Base-by-base conservation (phyloP, 2,113 vertebrate species). In the Sander lucioperca region DNA sequence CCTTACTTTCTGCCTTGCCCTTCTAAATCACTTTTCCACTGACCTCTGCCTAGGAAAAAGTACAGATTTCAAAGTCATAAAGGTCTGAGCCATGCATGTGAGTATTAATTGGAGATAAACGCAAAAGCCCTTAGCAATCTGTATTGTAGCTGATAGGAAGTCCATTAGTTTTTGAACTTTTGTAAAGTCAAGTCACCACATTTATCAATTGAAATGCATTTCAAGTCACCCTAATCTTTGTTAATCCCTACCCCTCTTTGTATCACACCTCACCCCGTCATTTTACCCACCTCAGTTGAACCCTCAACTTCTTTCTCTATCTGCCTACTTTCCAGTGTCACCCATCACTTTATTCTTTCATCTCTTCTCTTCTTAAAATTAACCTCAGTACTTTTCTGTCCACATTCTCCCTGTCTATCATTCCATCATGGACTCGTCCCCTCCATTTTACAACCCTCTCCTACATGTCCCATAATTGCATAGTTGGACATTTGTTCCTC, bases 41-140 rank as follows among this genome's bases (percentile, higher is more conserved):
- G 76, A 80, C 69, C 62, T 85, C 61, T 25, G 54, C 21, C 11
- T 18, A 76, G 30, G 77, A 86, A 69, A 30, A 80, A 73, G 48
- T 45, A 66, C 67, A 70, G 9, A 70, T 62, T 30, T 74, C 23
- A 70, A 56, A 61, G 67, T 57, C 62, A 65, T 8, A 23, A 58
- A 53, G 43, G 47, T 23, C 57, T 45, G 63, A 39, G 39, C 30
- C 51, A 48, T 48, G 56, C 50, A 39, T 54, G 63, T 30, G 57
- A 43, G 39, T 25, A 39, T 77, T 86, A 86, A 84, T 51, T 68
- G 21, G 14, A 72, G 30, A 79, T 74, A 70, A 83, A 82, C 5
- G 27, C 11, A 30, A 75, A 73, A 78, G 39, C 36, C 9, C 4
- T 12, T 15, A 36, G 69, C 33, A 80, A 71, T 71, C 33, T 68